Evolutionary conservation across 2,797 vertebrate species (phyloP).

Genomic region (Myotis pilosus): DNA sequence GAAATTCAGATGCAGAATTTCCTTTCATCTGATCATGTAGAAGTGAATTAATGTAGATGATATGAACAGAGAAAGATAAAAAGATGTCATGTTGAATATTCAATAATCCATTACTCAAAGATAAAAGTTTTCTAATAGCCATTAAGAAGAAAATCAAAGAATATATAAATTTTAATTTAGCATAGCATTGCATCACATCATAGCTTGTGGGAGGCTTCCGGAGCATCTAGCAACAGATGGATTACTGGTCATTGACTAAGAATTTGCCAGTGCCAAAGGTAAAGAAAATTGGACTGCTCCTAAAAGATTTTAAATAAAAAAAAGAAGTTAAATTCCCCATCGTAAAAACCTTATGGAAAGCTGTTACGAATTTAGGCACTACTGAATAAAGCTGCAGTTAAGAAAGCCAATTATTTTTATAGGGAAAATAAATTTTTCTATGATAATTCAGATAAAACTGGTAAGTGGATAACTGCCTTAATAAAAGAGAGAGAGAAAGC

Average conservation of each 20-base stretch:
- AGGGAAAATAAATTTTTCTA: slow-evolving; percentile 84
- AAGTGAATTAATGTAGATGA: slow-evolving; percentile 80
- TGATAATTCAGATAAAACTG: slow-evolving; percentile 84
- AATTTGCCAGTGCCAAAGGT: slow-evolving; percentile 80
- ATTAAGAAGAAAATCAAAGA: slow-evolving; percentile 84
- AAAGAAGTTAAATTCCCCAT: slow-evolving; percentile 80
- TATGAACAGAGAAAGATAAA: slow-evolving; percentile 79
- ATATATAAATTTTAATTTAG: slow-evolving; percentile 85
- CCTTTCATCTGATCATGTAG: slow-evolving; percentile 76
- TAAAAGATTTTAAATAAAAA: slow-evolving; percentile 82
- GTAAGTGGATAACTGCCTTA: slow-evolving; percentile 84
- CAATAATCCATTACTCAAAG: slow-evolving; percentile 84
- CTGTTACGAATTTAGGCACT: slow-evolving; percentile 81
- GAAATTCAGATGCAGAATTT: slow-evolving; percentile 77
- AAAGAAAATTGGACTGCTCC: slow-evolving; percentile 80
- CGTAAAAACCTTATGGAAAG: slow-evolving; percentile 82
- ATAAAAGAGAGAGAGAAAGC: slow-evolving; percentile 81
- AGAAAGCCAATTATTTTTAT: slow-evolving; percentile 86
- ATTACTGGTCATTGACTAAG: slow-evolving; percentile 75
- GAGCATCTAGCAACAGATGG: slow-evolving; percentile 68
- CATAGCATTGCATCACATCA: slow-evolving; percentile 74
- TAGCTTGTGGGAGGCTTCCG: slow-evolving; percentile 75
- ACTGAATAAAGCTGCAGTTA: slow-evolving; percentile 84
- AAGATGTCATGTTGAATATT: slow-evolving; percentile 81
- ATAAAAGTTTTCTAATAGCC: slow-evolving; percentile 85